Percentiles rank a stretch among this genome's conserved stretches.
These are phyloP conservation scores for Cephus spinipes DNA, from an alignment of 2,888 invertebrate genomes.

Conservation along the genomic window DNA sequence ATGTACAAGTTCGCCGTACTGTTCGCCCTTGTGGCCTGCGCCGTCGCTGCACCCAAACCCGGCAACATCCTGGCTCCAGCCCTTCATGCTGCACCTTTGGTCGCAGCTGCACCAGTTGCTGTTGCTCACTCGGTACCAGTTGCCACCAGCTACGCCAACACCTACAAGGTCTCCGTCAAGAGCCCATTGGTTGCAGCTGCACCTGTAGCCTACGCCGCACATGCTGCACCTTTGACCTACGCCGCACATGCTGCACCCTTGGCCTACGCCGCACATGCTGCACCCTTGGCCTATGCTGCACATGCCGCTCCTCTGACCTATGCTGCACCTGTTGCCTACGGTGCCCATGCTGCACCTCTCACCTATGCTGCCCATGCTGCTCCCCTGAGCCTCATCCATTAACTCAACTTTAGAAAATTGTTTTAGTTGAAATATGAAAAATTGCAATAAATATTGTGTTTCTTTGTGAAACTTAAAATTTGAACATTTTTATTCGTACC, in stretches of 20 bases:
- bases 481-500: no score
- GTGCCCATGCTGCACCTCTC: conserved; percentile 30
- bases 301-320: conserved; percentile 42
- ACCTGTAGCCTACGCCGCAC: conserved; percentile 38
- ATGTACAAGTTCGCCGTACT: conserved; percentile 46
- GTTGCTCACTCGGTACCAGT: conserved; percentile 70
- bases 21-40: conserved; percentile 53
- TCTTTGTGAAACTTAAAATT: no score
- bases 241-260: conserved; percentile 49
- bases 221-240: conserved; percentile 59
- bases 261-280: conserved; percentile 44
- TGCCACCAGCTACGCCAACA: conserved; percentile 73
- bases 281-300: conserved; percentile 60
- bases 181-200: conserved; percentile 34
- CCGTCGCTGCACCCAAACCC: conserved; percentile 62
- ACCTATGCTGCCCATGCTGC: conserved; percentile 44
- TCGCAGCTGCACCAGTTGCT: conserved; percentile 53
- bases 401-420: no score
- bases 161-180: conserved; percentile 68
- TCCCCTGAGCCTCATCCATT: conserved; percentile 24
- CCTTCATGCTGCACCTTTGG: conserved; percentile 52
- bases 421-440: no score
- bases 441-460: no score
- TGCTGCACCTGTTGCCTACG: conserved; percentile 49
- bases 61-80: conserved; percentile 32